Conservation (phyloP, 2,113 vertebrate species). For the Falcunculus frontatus region DNA sequence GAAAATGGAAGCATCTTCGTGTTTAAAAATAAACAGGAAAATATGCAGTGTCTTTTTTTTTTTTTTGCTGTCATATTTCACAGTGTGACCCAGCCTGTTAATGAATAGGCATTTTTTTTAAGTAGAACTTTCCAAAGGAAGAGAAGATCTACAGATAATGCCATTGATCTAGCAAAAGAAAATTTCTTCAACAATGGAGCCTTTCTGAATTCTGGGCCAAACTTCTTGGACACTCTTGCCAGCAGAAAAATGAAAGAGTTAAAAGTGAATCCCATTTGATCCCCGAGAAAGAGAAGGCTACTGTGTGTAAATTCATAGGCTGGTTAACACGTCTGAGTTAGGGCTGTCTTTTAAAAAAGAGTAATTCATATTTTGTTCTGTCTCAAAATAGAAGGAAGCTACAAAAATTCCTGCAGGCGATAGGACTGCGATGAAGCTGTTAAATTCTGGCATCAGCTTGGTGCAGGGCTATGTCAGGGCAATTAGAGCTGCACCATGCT, state of each 20-base stretch:
- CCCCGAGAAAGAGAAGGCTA: constrained; percentile 25
- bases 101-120: not conserved
- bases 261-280: not conserved
- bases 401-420: constrained; percentile 42
- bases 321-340: not conserved
- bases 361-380: not conserved
- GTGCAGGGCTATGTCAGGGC: constrained; percentile 81
- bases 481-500: constrained; percentile 82
- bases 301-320: not conserved
- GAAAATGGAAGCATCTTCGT: constrained; percentile 1
- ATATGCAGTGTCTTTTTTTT: not conserved
- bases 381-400: constrained; percentile 6
- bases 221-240: not conserved
- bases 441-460: constrained; percentile 76
- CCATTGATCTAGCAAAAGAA: not conserved
- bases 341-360: not conserved
- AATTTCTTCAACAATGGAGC: not conserved
- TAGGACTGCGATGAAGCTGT: constrained; percentile 59
- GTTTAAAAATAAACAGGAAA: constrained; percentile 38
- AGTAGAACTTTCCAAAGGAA: constrained; percentile 9
- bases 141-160: not conserved
- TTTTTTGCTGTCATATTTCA: constrained; percentile 16
- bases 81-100: constrained; percentile 53
- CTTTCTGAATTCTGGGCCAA: not conserved
- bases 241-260: constrained; percentile 9